Percentiles rank a stretch among this genome's conserved stretches.
Conservation (phyloP, 2,113 vertebrate species). For the Tachuris rubrigastra region DNA sequence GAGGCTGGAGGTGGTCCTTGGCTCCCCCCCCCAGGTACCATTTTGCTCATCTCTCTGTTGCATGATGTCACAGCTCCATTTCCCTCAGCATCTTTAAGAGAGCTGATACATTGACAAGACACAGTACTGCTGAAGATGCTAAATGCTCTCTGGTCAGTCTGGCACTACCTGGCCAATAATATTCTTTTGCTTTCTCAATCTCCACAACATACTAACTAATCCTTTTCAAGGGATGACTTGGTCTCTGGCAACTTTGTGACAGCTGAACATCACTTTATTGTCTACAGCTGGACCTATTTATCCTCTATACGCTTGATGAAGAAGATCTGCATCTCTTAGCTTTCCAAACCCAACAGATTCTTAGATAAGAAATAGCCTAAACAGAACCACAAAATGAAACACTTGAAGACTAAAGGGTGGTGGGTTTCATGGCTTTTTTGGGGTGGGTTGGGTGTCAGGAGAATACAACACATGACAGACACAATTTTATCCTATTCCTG, state of each 20-base stretch:
- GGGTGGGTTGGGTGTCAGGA: accelerated
- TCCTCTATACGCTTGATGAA: accelerated
- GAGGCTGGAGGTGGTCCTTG: background rate
- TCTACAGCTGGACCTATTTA: background rate
- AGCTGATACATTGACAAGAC: background rate
- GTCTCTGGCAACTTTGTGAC: background rate
- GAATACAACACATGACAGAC: background rate
- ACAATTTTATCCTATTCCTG: background rate
- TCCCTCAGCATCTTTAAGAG: too few species aligned
- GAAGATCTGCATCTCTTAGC: background rate
- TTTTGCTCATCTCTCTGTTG: background rate
- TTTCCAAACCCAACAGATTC: background rate
- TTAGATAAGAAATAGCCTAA: background rate
- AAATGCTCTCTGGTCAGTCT: background rate
- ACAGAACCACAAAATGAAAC: background rate
- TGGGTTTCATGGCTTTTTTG: background rate
- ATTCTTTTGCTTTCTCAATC: background rate
- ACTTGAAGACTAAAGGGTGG: background rate
- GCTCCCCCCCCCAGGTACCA: background rate
- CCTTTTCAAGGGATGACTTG: background rate
- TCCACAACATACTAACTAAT: accelerated
- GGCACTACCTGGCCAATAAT: background rate
- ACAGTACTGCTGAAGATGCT: background rate
- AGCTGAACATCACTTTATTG: background rate
- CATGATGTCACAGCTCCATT: accelerated